Evolutionary conservation across 2,888 invertebrate genomes (phyloP).

Genomic region (Lochmaea capreae): DNA sequence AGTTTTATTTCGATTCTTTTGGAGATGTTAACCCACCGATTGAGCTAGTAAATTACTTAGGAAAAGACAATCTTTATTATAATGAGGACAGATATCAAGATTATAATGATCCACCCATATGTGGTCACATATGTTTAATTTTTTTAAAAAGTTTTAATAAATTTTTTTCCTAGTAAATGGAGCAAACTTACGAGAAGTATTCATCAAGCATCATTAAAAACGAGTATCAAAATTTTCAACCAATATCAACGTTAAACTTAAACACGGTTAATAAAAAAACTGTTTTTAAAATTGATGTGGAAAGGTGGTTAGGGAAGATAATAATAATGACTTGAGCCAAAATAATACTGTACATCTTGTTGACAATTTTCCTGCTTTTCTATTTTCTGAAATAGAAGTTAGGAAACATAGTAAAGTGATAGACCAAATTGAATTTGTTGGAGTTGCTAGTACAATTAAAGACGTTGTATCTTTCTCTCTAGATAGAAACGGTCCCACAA

Average conservation of each 20-base stretch:
- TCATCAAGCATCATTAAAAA: background rate
- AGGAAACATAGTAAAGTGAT: slow-evolving; percentile 21
- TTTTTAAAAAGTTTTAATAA: slow-evolving; percentile 11
- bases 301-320: slow-evolving; percentile 18
- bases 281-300: slow-evolving; percentile 18
- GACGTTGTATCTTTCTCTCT: background rate
- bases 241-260: slow-evolving; percentile 4
- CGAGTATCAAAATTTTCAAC: slow-evolving; percentile 19
- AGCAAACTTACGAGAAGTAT: slow-evolving; percentile 2
- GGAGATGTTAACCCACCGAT: slow-evolving; percentile 3
- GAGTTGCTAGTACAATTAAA: slow-evolving; percentile 16
- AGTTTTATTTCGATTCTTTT: background rate
- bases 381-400: slow-evolving; percentile 19
- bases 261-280: slow-evolving; percentile 18
- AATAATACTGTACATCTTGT: slow-evolving; percentile 9
- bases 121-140: slow-evolving; percentile 18
- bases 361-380: slow-evolving; percentile 13
- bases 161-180: no score
- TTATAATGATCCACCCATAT: slow-evolving; percentile 21
- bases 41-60: slow-evolving; percentile 29
- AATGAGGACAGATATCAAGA: slow-evolving; percentile 25
- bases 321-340: slow-evolving; percentile 1
- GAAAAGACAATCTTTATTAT: slow-evolving; percentile 28
- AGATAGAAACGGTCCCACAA: slow-evolving; percentile 19
- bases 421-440: slow-evolving; percentile 22